These are phyloP conservation scores for Ptychodera flava DNA, from an alignment of 35 echinoderm and acorn worm genomes.

Conservation along the genomic window DNA sequence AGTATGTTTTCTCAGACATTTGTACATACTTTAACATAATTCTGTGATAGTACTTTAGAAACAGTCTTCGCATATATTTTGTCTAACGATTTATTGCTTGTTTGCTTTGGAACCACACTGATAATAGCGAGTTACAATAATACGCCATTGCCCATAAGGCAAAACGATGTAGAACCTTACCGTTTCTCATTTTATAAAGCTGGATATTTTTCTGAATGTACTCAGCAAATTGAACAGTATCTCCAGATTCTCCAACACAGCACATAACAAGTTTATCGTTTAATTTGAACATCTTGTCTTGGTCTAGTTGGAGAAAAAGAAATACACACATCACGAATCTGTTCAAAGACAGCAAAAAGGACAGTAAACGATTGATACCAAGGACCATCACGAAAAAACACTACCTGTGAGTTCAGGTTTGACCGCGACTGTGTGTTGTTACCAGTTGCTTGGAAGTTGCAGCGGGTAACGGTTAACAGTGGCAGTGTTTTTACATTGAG, in stretches of 20 bases:
- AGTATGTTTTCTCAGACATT: too few relatives aligned
- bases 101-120: too few relatives aligned
- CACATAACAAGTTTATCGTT: constrained; percentile 86
- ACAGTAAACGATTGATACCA: not conserved
- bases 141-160: too few relatives aligned
- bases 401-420: not conserved
- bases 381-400: not conserved
- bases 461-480: not conserved
- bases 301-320: constrained; percentile 37
- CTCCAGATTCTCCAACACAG: constrained; percentile 77
- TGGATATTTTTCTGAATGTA: constrained; percentile 92
- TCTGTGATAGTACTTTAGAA: too few relatives aligned
- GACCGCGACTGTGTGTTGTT: not conserved
- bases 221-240: constrained; percentile 96
- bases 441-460: not conserved
- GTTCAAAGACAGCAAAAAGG: not conserved
- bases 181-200: constrained; percentile 96
- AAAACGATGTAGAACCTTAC: too few relatives aligned
- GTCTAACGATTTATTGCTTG: too few relatives aligned
- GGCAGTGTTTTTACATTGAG: not conserved
- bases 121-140: too few relatives aligned
- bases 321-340: not conserved
- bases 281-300: constrained; percentile 93
- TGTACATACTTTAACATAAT: too few relatives aligned
- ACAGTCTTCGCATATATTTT: too few relatives aligned